Percentiles rank a stretch among this genome's conserved stretches.
Evolutionary conservation across 2,888 invertebrate species (phyloP).

Genomic region (Bombylius discolor): DNA sequence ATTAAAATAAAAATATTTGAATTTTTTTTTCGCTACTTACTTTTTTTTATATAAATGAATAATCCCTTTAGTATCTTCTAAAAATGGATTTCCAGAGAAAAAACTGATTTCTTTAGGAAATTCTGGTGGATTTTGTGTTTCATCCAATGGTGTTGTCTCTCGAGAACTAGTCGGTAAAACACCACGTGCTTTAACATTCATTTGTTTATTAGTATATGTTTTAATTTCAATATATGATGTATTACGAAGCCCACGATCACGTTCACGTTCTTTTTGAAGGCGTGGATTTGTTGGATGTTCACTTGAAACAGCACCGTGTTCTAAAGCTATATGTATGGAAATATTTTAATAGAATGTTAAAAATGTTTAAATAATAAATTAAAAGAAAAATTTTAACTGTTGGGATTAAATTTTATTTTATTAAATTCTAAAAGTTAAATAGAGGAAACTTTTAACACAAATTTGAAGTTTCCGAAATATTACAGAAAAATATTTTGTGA

Average conservation of each 20-base stretch:
- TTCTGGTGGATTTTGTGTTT: conserved; percentile 22
- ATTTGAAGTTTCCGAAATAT: too few relatives aligned
- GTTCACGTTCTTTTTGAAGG: conserved; percentile 38
- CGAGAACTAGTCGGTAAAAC: conserved; percentile 50
- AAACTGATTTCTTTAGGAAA: conserved; percentile 54
- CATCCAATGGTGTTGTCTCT: conserved; percentile 37
- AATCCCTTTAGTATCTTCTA: conserved; percentile 93
- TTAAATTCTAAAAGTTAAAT: too few relatives aligned
- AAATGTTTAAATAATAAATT: too few relatives aligned
- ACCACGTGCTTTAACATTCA: conserved; percentile 38
- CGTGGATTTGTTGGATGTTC: conserved; percentile 34
- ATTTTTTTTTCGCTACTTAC: conserved; percentile 39
- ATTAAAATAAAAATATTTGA: neutral
- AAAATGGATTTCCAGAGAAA: conserved; percentile 92
- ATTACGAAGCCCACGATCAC: conserved; percentile 50
- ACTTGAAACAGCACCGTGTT: conserved; percentile 35
- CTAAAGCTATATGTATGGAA: conserved; percentile 18
- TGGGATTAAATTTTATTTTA: too few relatives aligned
- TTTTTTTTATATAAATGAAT: conserved; percentile 95
- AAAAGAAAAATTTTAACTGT: too few relatives aligned
- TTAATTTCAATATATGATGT: conserved; percentile 63
- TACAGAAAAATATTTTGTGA: too few relatives aligned
- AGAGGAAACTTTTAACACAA: too few relatives aligned
- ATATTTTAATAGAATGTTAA: too few relatives aligned
- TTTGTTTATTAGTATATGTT: conserved; percentile 56